Base-by-base conservation (phyloP, 1,140 invertebrate species). In the Ips nitidus region DNA sequence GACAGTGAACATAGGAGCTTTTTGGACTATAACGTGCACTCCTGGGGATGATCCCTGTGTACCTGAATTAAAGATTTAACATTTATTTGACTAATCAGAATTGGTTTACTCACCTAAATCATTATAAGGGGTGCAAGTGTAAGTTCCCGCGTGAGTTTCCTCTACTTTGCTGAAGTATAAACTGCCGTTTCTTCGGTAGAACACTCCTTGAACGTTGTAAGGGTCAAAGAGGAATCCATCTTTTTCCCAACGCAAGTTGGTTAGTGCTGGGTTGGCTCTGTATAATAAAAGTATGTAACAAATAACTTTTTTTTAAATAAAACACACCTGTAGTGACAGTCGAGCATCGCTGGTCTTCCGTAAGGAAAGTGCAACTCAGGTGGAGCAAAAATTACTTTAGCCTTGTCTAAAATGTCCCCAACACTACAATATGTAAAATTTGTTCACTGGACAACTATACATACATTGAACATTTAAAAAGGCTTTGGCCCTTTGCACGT, bases 391-490 rank as follows among this genome's bases (percentile, higher is more conserved):
- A 94, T 89, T 8, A 97, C 92, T 82, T 95, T 93, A 38, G 94
- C 94, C 82, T 94, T 94, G 84, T 94, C 94, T 97, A 78, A 2
- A 84, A 84, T 57, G 66, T 66, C 63, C 69, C 40, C 37, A 42
- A 36, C 39, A 2, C 8, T 6, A 58, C 37, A 37, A 63, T 37
- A 39, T 41, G 59, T 53, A 41, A 57, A 53, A 45, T 52, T 2
- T 52, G 37, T 3, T 1, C 4, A 62, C 4, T 22, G 8, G 47
- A 40, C 22, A 36, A 40, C 3, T 58, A 55, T 55, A 55, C 52
- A 2, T 82, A 98, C 95, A 98, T 85, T 96, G 94, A 71, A 98
- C 94, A 81, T 97, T 94, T 57, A 98, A 87, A 82, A 90, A 96
- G 56, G 95, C 95, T 62, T 87, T 88, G 41, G 94, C 94, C 74